Conservation (phyloP, 30 jellyfish, hydroid and myxozoan species). For the Morbakka virulenta region DNA sequence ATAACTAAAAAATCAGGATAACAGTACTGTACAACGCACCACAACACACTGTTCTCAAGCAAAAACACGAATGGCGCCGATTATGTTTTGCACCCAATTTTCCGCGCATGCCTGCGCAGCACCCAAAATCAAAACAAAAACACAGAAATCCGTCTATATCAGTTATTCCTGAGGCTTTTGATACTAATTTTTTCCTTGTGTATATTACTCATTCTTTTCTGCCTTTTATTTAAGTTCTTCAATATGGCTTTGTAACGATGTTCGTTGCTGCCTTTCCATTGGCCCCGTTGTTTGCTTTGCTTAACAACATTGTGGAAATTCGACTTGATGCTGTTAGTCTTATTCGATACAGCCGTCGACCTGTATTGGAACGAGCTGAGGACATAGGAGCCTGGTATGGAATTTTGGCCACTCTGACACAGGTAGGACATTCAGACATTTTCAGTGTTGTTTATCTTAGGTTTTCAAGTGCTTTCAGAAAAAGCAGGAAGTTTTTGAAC, state of each 20-base stretch:
- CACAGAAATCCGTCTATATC: too few species aligned
- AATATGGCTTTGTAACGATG: slow-evolving; percentile 97
- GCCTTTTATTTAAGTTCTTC: slow-evolving; percentile 63
- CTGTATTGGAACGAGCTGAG: slow-evolving; percentile 94
- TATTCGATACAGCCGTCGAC: slow-evolving; percentile 80
- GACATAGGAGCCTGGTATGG: slow-evolving; percentile 99
- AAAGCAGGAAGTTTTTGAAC: too few species aligned
- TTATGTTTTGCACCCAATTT: too few species aligned
- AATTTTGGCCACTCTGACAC: slow-evolving; percentile 86
- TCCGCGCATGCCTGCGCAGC: too few species aligned
- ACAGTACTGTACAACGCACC: too few species aligned
- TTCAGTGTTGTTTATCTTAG: not conserved
- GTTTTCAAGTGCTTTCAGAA: too few species aligned
- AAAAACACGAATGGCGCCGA: too few species aligned
- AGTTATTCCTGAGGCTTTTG: too few species aligned
- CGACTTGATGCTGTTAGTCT: slow-evolving; percentile 87
- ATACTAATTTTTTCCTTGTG: not conserved
- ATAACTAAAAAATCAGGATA: too few species aligned
- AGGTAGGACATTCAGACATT: slow-evolving; percentile 48
- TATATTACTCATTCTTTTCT: not conserved
- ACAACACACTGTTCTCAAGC: too few species aligned
- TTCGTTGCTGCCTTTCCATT: slow-evolving; percentile 98
- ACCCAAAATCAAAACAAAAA: too few species aligned
- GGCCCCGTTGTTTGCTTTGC: slow-evolving; percentile 95
- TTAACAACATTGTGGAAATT: slow-evolving; percentile 84